Evolutionary conservation across 2,113 vertebrate species (phyloP).

Genomic region (Myanophis thanlyinensis): DNA sequence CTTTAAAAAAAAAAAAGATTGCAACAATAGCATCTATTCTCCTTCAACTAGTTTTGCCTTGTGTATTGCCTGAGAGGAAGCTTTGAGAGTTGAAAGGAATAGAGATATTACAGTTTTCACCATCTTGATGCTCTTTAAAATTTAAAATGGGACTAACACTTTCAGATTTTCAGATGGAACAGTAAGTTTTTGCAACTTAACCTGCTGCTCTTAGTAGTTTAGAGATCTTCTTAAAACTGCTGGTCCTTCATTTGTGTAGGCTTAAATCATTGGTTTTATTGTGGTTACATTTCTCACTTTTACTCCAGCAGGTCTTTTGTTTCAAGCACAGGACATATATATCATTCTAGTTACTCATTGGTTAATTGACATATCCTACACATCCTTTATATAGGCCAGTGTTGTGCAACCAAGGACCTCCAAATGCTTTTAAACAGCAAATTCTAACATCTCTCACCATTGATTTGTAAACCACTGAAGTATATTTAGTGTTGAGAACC

Average conservation of each 20-base stretch:
- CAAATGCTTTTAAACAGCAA: background rate
- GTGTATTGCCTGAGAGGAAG: background rate
- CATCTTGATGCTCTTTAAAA: background rate
- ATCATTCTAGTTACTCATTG: background rate
- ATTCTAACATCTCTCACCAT: background rate
- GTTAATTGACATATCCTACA: background rate
- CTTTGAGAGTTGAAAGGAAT: background rate
- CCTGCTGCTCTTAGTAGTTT: background rate
- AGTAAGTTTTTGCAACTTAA: background rate
- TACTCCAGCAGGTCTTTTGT: background rate
- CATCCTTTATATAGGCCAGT: background rate
- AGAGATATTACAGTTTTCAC: background rate
- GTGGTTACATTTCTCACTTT: background rate
- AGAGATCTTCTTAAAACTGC: background rate
- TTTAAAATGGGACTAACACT: background rate
- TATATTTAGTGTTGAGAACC: background rate
- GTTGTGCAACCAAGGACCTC: background rate
- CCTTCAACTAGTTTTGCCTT: background rate
- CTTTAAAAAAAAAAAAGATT: background rate
- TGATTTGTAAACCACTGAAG: background rate
- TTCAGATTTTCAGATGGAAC: background rate
- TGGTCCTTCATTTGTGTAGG: background rate
- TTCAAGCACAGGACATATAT: background rate
- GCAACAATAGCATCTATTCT: background rate
- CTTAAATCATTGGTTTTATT: background rate